Base-by-base conservation (phyloP, 1,140 invertebrate species). In the Sycophaga agraensis region DNA sequence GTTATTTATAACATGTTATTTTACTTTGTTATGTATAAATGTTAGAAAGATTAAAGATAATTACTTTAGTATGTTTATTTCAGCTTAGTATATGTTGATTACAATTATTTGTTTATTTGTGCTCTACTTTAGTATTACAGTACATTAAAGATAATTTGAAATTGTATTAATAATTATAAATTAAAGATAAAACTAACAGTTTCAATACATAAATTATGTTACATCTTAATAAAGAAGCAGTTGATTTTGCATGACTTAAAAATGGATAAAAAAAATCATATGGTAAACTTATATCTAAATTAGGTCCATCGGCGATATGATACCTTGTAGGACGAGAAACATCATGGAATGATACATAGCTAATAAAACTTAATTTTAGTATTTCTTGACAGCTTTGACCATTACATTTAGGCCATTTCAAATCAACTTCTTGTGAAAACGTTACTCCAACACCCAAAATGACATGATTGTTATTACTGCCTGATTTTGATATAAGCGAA, bases 221-320 rank as follows among this genome's bases (percentile, higher is more conserved):
- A 22, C 37, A 53, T 51, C 28, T 40, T 50, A 56, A 43, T 43
- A 49, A 12, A 19, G 51, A 19, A 37, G 51, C 59, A 31, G 6
- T 58, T 46, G n/a, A 62, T 43, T 53, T 63, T 46, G 61, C 63
- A 50, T 56, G 31, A 64, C 67, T 76, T 28, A 79, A 59, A 53
- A 90, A 89, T 26, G 88, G 88, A 73, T 89, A 89, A 71, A 89
- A 89, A 71, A 89, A 90, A 70, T 89, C 87, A 53, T 83, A 79
- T 2, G 88, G 88, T 11, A 89, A 75, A 69, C 82, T 83, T 35
- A 88, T 79, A 59, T 86, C 82, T 56, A 88, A 79, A 45, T 84
- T 82, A 34, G 87, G 86, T 21, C 83, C 82, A 57, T 83, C 81
- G 19, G 84, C 84, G 67, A 85, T 85, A 48, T 82, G 76, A 40